Base-by-base conservation (phyloP, 1,140 invertebrate species). In the Lycorma delicatula region DNA sequence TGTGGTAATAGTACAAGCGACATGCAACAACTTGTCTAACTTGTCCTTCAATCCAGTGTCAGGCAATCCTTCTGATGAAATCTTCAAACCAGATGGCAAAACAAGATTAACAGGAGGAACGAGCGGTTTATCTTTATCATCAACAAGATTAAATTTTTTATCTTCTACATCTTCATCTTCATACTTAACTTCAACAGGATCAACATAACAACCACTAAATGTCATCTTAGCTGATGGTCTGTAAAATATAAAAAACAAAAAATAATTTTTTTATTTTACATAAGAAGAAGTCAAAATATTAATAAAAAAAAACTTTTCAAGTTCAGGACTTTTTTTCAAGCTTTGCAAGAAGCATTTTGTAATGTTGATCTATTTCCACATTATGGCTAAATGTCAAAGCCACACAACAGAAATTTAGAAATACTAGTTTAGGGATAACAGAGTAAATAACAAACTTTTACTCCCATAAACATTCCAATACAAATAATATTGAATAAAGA, bases 41-140 rank as follows among this genome's bases (percentile, higher is more conserved):
- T 67, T 70, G 55, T 72, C 69, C 58, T 67, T 68, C 25, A 70
- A 68, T 23, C 70, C 49, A 7, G 66, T 60, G 6, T 59, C 31
- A 6, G 71, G 71, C 27, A 73, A 55, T 31, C 67, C 70, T 13
- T 66, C 60, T 1, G 66, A 51, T 16, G 64, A 64, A 16, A 73
- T 66, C 29, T 69, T 61, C 46, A 65, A 63, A 5, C 67, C 70
- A 52, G 61, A 65, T 0, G 64, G 63, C 31, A 71, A 49, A 34
- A 64, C 60, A n/a, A 68, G 60, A 4, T 48, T 22, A 12, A 36
- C 9, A 18, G 60, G 3, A 2, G 59, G 56, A 1, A 60, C 53
- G 4, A 61, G 22, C 1, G 56, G 29, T 4, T 9, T 3, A 12
- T 11, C 26, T 28, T 29, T n/a, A 22, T 52, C 25, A 11, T 52